Percentiles rank a stretch among this genome's conserved stretches.
Evolutionary conservation across 2,797 vertebrate genomes (phyloP).

Genomic region (Allobates femoralis): DNA sequence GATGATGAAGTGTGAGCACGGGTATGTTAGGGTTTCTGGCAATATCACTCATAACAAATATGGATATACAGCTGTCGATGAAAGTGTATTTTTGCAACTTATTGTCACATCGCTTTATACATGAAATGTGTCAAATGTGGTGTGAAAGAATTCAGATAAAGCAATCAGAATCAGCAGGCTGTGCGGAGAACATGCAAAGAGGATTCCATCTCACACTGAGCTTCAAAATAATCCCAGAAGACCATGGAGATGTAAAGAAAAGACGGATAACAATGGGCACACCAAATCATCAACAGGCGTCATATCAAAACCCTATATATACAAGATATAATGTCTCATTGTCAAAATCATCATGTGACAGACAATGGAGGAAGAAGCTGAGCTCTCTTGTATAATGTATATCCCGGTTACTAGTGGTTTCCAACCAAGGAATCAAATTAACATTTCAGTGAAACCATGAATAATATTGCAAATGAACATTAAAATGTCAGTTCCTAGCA

Average conservation of each 20-base stretch:
- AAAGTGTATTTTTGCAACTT: conserved; percentile 19
- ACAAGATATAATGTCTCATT: neutral
- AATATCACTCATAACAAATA: neutral
- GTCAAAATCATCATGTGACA: neutral
- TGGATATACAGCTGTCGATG: neutral
- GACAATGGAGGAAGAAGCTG: neutral
- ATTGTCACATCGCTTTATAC: conserved; percentile 4
- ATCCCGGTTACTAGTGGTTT: neutral
- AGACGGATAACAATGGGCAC: neutral
- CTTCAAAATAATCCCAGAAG: neutral
- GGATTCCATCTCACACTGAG: neutral
- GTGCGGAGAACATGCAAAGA: neutral
- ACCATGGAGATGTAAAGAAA: neutral
- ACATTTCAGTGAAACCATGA: too few species aligned
- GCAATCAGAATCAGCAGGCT: neutral
- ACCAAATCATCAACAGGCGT: neutral
- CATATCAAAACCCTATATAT: neutral
- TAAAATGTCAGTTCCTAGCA: too few species aligned
- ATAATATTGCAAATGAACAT: too few species aligned
- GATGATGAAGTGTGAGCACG: neutral
- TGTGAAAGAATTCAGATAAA: conserved; percentile 21
- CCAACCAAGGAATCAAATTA: too few species aligned
- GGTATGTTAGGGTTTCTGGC: neutral
- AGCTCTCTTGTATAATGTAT: neutral
- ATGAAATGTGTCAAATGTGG: conserved; percentile 12